Conservation (phyloP, 2,797 vertebrate species). For the Aselliscus stoliczkanus region DNA sequence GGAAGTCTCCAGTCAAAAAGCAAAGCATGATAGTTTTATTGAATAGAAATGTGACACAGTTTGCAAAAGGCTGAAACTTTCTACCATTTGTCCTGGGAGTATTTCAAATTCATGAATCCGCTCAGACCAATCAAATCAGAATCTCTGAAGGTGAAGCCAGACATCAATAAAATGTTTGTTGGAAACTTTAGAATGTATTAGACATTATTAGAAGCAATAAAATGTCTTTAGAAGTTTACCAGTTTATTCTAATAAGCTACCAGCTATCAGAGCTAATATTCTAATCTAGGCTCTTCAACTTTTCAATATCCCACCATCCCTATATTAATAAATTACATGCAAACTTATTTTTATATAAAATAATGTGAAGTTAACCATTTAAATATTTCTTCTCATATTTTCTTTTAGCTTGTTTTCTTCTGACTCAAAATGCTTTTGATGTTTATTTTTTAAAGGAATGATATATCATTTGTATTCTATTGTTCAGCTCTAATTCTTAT, state of each 20-base stretch:
- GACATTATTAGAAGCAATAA: neutral
- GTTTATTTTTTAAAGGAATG: neutral
- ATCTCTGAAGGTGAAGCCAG: neutral
- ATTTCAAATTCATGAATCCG: neutral
- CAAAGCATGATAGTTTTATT: neutral
- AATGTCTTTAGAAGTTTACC: neutral
- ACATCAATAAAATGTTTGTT: neutral
- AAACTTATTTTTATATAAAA: neutral
- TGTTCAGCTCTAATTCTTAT: neutral
- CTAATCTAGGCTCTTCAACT: neutral
- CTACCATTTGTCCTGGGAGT: neutral
- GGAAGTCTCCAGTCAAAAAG: neutral
- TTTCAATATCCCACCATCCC: neutral
- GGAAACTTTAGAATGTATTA: neutral
- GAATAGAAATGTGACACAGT: neutral
- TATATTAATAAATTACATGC: neutral
- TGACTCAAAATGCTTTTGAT: neutral
- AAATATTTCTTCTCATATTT: neutral
- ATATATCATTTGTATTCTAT: neutral
- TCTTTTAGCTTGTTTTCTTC: neutral
- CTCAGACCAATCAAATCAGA: neutral
- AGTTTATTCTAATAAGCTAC: neutral
- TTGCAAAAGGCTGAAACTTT: neutral
- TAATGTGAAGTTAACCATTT: neutral
- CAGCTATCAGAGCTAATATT: neutral